These are phyloP conservation scores for Dallia pectoralis DNA, from an alignment of 2,797 vertebrate genomes.

Conservation along the genomic window DNA sequence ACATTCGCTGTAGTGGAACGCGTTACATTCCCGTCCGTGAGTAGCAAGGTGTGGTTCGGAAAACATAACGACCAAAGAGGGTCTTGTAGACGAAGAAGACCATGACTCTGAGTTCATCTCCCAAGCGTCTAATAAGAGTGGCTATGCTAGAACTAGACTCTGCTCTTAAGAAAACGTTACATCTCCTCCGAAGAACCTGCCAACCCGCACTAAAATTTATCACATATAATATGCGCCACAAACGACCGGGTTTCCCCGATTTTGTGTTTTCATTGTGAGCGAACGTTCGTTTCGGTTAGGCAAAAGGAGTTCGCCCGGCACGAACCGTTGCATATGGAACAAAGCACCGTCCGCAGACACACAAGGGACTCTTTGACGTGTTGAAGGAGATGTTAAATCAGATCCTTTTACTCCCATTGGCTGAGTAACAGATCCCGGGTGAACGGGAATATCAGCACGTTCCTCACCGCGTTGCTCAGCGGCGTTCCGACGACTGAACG, in stretches of 20 bases:
- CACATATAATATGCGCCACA: too few species aligned
- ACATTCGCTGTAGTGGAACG: not conserved
- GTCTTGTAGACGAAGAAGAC: not conserved
- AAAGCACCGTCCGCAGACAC: not conserved
- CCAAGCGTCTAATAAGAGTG: not conserved
- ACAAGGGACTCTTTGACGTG: not conserved
- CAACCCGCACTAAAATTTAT: too few species aligned
- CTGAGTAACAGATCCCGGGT: slow-evolving; percentile 20
- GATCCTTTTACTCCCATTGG: slow-evolving; percentile 17
- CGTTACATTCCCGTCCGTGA: not conserved
- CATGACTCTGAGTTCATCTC: not conserved
- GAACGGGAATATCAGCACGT: slow-evolving; percentile 35
- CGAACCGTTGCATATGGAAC: not conserved
- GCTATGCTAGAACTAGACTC: not conserved
- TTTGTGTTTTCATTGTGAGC: too few species aligned
- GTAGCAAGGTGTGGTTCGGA: not conserved
- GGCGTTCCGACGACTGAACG: slow-evolving; percentile 29
- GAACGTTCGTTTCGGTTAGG: not conserved
- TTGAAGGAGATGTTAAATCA: slow-evolving; percentile 20
- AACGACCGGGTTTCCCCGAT: too few species aligned
- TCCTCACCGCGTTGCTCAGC: slow-evolving; percentile 38
- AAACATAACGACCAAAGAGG: not conserved
- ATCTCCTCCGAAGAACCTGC: too few species aligned
- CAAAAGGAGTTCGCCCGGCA: not conserved
- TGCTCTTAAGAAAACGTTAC: too few species aligned